phyloP scores from a whole-genome alignment of 2,797 vertebrate species.

The Amniataba percoides region DNA sequence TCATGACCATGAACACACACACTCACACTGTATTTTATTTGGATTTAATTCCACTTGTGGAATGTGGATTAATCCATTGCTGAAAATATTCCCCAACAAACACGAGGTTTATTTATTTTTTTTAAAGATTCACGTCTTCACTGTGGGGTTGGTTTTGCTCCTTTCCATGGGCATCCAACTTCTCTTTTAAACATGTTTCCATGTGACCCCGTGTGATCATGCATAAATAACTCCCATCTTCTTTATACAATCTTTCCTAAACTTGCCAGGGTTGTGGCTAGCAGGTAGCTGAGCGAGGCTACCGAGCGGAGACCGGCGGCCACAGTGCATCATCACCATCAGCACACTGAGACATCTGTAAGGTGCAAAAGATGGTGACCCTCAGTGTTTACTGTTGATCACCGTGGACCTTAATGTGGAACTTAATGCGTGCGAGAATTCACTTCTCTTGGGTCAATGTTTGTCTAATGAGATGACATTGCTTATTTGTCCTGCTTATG shows the following conservation, averaged over 20 bases:
- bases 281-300: background rate
- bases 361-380: background rate
- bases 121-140: background rate
- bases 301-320: background rate
- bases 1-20: no score
- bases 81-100: background rate
- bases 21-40: background rate
- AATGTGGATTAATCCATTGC: background rate
- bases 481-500: slow-evolving; percentile 32
- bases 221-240: no score
- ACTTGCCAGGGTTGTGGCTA: background rate
- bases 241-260: background rate
- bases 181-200: background rate
- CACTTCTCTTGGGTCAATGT: background rate
- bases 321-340: background rate
- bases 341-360: background rate
- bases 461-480: slow-evolving; percentile 10
- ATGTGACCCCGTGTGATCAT: background rate
- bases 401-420: no score
- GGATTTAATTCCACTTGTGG: background rate
- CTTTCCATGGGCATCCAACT: background rate
- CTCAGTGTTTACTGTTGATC: background rate
- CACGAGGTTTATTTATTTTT: background rate
- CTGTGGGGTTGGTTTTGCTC: background rate
- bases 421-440: background rate